Evolutionary conservation across 2,888 invertebrate genomes (phyloP).

Genomic region (Pandemis cinnamomeana): DNA sequence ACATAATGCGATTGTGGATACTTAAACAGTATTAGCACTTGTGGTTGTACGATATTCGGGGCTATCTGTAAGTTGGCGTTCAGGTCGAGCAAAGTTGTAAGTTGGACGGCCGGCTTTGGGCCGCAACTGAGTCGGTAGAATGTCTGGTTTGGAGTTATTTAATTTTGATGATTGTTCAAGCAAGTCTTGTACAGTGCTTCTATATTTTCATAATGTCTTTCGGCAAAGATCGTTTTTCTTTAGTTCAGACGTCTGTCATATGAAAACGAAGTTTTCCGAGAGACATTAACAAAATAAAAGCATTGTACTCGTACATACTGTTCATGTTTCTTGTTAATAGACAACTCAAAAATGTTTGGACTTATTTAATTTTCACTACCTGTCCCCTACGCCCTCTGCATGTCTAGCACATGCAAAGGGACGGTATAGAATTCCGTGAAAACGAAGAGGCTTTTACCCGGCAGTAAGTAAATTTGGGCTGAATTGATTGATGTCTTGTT

Average conservation of each 20-base stretch:
- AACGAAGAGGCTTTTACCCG: neutral
- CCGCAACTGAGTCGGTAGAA: slow-evolving; percentile 9
- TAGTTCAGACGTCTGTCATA: too few species aligned
- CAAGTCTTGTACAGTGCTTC: too few species aligned
- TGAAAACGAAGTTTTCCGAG: too few species aligned
- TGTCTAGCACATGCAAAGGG: neutral
- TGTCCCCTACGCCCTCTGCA: neutral
- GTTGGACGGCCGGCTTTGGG: slow-evolving; percentile 48
- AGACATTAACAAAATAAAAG: too few species aligned
- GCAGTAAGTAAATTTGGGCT: neutral
- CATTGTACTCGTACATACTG: neutral
- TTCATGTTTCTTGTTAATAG: neutral
- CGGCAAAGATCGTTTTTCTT: too few species aligned
- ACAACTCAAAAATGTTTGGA: neutral
- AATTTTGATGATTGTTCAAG: neutral
- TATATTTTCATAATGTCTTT: too few species aligned
- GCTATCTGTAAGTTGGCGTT: slow-evolving; percentile 51
- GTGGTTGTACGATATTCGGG: slow-evolving; percentile 56
- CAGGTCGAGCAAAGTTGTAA: slow-evolving; percentile 57
- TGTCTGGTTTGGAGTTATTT: neutral
- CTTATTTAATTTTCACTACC: neutral
- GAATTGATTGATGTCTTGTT: slow-evolving; percentile 4
- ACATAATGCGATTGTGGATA: slow-evolving; percentile 57
- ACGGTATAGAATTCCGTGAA: neutral
- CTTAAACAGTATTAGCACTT: slow-evolving; percentile 56